These are phyloP conservation scores for Tetrapedia diversipes DNA, from an alignment of 2,888 invertebrate genomes.

Conservation along the genomic window DNA sequence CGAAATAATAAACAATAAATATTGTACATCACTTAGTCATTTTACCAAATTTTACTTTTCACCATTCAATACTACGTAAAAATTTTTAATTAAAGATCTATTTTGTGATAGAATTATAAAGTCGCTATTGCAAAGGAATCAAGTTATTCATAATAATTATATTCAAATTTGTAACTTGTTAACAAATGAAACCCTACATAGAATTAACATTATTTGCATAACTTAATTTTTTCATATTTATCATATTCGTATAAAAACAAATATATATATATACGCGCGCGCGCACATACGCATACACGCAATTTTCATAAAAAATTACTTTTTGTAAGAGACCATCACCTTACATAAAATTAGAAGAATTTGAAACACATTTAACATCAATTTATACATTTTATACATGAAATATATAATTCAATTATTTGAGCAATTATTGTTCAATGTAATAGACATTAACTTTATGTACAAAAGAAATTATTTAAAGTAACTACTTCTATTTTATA, in stretches of 20 bases:
- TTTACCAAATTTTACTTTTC: constrained; percentile 22
- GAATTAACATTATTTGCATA: constrained; percentile 1
- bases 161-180: background rate
- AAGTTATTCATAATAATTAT: background rate
- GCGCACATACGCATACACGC: too few relatives aligned
- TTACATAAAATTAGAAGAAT: constrained; percentile 2
- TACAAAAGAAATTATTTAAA: constrained; percentile 4
- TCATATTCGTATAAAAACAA: background rate
- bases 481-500: background rate
- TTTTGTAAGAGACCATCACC: background rate
- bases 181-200: background rate
- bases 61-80: background rate
- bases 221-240: constrained; percentile 22
- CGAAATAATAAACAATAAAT: constrained; percentile 63
- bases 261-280: constrained; percentile 12
- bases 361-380: background rate
- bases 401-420: constrained; percentile 13
- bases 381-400: constrained; percentile 32
- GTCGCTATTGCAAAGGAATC: background rate
- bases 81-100: background rate
- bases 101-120: background rate
- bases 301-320: background rate
- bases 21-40: constrained; percentile 34
- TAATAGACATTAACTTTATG: constrained; percentile 2
- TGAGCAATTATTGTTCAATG: constrained; percentile 19